Base-by-base conservation (phyloP, 2,888 invertebrate genomes). In the Uloborus plumipes region DNA sequence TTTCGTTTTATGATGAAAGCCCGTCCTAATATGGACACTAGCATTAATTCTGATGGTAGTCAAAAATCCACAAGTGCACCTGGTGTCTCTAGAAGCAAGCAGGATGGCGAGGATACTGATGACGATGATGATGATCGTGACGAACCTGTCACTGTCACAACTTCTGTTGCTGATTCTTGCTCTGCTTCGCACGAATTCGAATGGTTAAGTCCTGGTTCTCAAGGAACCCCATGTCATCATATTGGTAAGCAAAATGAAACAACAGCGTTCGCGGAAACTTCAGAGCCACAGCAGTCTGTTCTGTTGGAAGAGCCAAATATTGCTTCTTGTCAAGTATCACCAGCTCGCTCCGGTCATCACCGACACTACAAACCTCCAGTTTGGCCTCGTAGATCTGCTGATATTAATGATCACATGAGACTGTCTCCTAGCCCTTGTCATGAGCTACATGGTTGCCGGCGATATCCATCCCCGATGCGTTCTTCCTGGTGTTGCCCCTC, bases 401-500 rank as follows among this genome's bases (percentile, higher is more conserved):
- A 79, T 20, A 47, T 67, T 31, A 50, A 18, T 49, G 66, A 66
- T 14, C 69, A 72, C 16, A 62, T 51, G 11, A 51, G 72, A 20
- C 58, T 78, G 66, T 72, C 78, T 4, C 73, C 79, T 18, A 79
- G 66, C 59, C 79, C 73, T 20, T 79, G 72, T 47, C 55, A 47
- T 61, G 75, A 81, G 22, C n/a, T 61, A 26, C 80, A 80, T 62
- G 55, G 62, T 1, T 74, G 81, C 26, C 70, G 70, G 11, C 70
- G 75, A n/a, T 58, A 70, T n/a, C 31, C 72, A n/a, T 64, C 71
- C 13, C 81, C 81, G n/a, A 76, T 82, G 71, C 82, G 82, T 7
- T 82, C 82, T 4, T 82, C 82, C 16, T 82, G 82, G 82, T 82
- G 82, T 61, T 82, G 82, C 61, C 82, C 82, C 7, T 76, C 82